These are phyloP conservation scores for Poecilia velifera DNA, from an alignment of 2,797 vertebrate genomes.

Conservation along the genomic window DNA sequence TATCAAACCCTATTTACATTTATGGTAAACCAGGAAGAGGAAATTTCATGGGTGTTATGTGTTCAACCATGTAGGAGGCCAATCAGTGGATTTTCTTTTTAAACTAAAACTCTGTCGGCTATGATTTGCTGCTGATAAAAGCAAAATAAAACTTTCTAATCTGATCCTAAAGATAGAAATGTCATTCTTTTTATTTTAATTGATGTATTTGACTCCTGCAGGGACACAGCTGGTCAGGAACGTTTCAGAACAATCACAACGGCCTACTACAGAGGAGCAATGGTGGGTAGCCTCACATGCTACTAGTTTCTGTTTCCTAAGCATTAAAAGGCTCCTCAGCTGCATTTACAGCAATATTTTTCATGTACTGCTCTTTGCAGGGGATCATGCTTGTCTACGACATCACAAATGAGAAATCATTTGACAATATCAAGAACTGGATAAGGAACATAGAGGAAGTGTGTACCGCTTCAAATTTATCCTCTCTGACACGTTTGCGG, in stretches of 20 bases:
- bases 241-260: conserved; percentile 98
- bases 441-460: conserved; percentile 99
- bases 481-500: background rate
- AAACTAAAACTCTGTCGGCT: background rate
- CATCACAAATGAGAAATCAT: conserved; percentile 99
- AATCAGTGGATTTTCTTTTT: background rate
- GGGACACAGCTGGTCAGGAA: conserved; percentile 98
- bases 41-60: background rate
- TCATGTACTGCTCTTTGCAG: conserved; percentile 67
- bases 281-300: conserved; percentile 80
- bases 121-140: background rate
- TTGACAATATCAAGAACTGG: conserved; percentile 99
- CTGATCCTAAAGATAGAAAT: background rate
- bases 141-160: background rate
- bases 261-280: conserved; percentile 97
- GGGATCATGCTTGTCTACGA: conserved; percentile 99
- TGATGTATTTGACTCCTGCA: conserved; percentile 56
- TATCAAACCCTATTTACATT: background rate
- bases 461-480: background rate
- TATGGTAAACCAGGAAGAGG: background rate
- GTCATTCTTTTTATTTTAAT: too few species aligned
- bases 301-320: background rate
- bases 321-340: background rate
- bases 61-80: background rate
- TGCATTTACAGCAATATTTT: background rate